Percentiles rank a stretch among this genome's conserved stretches.
These are phyloP conservation scores for Sicus ferrugineus DNA, from an alignment of 2,888 invertebrate genomes.

Conservation along the genomic window DNA sequence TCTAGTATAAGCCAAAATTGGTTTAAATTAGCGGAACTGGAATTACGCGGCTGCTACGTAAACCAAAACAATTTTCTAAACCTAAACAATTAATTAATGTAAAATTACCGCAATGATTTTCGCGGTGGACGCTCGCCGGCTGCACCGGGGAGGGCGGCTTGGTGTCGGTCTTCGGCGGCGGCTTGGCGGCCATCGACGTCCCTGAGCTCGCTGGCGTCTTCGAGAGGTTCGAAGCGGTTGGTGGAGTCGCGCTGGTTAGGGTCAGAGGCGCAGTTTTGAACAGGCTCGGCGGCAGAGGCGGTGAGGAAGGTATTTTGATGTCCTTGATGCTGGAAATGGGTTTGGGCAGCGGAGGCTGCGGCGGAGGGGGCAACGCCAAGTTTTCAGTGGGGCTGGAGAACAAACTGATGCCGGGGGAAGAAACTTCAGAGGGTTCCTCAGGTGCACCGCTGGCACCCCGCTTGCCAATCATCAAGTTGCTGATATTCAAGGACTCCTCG, in stretches of 20 bases:
- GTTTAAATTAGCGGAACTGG: no score
- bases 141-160: slow-evolving; percentile 39
- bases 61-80: no score
- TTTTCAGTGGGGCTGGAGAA: slow-evolving; percentile 17
- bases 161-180: slow-evolving; percentile 31
- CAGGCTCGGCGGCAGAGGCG: slow-evolving; percentile 61
- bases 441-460: background rate
- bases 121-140: slow-evolving; percentile 9
- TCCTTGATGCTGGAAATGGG: slow-evolving; percentile 47
- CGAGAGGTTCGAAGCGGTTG: slow-evolving; percentile 3
- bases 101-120: no score
- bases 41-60: no score
- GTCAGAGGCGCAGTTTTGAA: slow-evolving; percentile 57
- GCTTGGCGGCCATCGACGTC: background rate
- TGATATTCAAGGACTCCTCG: slow-evolving; percentile 54
- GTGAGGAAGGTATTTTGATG: slow-evolving; percentile 55
- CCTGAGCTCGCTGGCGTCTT: background rate
- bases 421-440: slow-evolving; percentile 10
- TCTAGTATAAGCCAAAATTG: no score
- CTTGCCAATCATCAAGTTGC: slow-evolving; percentile 44
- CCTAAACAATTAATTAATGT: no score
- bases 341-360: slow-evolving; percentile 41
- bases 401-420: slow-evolving; percentile 13
- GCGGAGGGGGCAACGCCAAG: background rate
- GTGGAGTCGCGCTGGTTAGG: slow-evolving; percentile 46